A percentile compares a stretch with the other conserved stretches of the same genome.
phyloP scores from a whole-genome alignment of 1,140 invertebrate genomes.

The Papilio polyxenes region DNA sequence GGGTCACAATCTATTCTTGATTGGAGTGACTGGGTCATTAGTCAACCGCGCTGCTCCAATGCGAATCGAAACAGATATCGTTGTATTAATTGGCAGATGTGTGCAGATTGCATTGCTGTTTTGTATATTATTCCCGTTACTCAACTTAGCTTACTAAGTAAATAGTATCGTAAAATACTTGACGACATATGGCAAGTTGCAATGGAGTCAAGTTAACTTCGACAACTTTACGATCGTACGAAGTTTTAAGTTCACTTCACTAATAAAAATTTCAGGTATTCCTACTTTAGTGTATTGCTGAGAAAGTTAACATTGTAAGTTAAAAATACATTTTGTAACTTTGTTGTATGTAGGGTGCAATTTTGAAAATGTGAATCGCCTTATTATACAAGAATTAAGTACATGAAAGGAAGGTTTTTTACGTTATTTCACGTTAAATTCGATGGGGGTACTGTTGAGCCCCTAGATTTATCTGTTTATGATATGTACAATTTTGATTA shows the following conservation, averaged over 20 bases:
- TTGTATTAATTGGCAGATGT: too few species aligned
- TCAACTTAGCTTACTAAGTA: conserved; percentile 18
- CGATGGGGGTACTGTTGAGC: too few species aligned
- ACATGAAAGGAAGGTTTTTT: background rate
- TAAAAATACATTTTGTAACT: conserved; percentile 8
- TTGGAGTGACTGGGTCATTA: too few species aligned
- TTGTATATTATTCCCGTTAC: background rate
- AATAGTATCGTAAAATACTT: conserved; percentile 25
- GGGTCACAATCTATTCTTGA: too few species aligned
- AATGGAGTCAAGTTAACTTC: conserved; percentile 10
- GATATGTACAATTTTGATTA: too few species aligned
- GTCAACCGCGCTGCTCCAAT: too few species aligned
- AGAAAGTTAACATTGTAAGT: conserved; percentile 26
- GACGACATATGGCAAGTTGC: conserved; percentile 10
- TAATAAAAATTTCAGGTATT: conserved; percentile 26
- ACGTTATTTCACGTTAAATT: background rate
- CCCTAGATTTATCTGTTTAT: too few species aligned
- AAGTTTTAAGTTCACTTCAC: conserved; percentile 30
- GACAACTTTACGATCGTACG: conserved; percentile 25
- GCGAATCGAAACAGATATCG: too few species aligned
- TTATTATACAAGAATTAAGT: background rate
- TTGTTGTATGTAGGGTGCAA: background rate
- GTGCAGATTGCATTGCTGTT: too few species aligned
- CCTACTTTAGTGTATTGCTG: background rate
- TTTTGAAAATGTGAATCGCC: background rate